Percentiles rank a stretch among this genome's conserved stretches.
These are phyloP conservation scores for Climacteris rufus DNA, from an alignment of 2,113 vertebrate genomes.

Conservation along the genomic window DNA sequence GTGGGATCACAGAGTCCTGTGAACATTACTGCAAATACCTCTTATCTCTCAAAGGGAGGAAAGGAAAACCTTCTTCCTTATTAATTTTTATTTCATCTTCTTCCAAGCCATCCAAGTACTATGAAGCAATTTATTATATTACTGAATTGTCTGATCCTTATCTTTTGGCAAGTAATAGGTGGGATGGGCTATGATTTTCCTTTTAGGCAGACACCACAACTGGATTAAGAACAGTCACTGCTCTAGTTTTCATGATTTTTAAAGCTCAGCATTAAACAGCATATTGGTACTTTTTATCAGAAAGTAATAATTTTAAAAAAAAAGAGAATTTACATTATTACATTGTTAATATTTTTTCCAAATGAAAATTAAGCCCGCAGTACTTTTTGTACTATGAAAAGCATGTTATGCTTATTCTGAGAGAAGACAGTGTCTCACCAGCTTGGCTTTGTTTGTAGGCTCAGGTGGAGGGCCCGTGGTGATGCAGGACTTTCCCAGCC, in stretches of 20 bases:
- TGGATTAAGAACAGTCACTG: slow-evolving; percentile 1
- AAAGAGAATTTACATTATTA: slow-evolving; percentile 1
- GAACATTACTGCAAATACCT: background rate
- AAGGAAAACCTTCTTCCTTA: background rate
- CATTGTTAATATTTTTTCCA: background rate
- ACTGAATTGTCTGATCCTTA: background rate
- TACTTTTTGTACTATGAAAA: background rate
- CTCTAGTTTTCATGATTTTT: slow-evolving; percentile 1
- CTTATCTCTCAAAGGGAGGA: background rate
- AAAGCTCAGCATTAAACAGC: slow-evolving; percentile 16
- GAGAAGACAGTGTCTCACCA: background rate
- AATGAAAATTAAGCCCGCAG: background rate
- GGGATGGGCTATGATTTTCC: background rate
- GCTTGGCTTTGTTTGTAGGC: background rate
- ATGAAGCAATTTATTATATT: background rate
- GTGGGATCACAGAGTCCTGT: background rate
- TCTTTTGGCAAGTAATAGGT: slow-evolving; percentile 16
- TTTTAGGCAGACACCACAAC: slow-evolving; percentile 14
- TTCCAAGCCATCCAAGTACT: background rate
- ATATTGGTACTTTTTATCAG: slow-evolving; percentile 23
- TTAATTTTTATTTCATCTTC: background rate
- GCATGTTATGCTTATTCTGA: background rate
- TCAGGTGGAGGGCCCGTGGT: background rate
- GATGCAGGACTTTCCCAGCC: background rate
- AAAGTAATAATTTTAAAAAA: slow-evolving; percentile 29